Conservation (phyloP, 2,888 invertebrate species). For the Drosophila anomelani region DNA sequence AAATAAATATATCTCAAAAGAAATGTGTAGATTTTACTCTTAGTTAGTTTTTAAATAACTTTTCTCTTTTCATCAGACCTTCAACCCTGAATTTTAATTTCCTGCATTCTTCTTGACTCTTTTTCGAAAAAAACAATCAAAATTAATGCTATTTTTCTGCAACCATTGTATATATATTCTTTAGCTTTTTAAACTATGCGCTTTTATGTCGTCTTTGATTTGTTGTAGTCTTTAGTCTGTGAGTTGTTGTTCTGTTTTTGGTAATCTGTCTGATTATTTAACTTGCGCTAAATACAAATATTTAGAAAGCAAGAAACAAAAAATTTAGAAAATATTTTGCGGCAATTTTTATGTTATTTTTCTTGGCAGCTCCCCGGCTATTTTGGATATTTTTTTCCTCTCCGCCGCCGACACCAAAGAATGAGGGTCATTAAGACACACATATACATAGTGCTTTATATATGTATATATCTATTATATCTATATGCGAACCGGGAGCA, state of each 20-base stretch:
- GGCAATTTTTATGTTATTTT: conserved; percentile 73
- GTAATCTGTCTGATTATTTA: conserved; percentile 78
- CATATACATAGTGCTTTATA: conserved; percentile 37
- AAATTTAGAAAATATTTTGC: conserved; percentile 66
- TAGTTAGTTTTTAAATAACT: no score
- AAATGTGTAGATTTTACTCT: no score
- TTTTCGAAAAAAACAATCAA: not conserved
- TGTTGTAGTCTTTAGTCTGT: conserved; percentile 25
- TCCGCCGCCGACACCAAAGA: conserved; percentile 49
- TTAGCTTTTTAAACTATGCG: conserved; percentile 26
- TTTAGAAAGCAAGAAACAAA: conserved; percentile 56
- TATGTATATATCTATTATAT: conserved; percentile 7
- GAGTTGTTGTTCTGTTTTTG: conserved; percentile 56
- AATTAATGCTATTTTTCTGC: not conserved
- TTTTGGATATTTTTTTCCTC: conserved; percentile 51
- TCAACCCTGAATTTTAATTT: no score
- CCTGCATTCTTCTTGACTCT: not conserved
- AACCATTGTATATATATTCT: conserved; percentile 18
- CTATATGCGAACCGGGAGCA: conserved; percentile 12
- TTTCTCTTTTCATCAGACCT: no score
- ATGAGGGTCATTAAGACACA: conserved; percentile 71
- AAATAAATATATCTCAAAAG: not conserved
- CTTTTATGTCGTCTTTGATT: conserved; percentile 41
- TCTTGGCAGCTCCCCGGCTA: conserved; percentile 65
- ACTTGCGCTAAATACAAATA: conserved; percentile 80